Evolutionary conservation across 2,888 invertebrate species (phyloP), one percentile per base, ranked within the genome.

Genomic region (Drosophila lacicola): DNA sequence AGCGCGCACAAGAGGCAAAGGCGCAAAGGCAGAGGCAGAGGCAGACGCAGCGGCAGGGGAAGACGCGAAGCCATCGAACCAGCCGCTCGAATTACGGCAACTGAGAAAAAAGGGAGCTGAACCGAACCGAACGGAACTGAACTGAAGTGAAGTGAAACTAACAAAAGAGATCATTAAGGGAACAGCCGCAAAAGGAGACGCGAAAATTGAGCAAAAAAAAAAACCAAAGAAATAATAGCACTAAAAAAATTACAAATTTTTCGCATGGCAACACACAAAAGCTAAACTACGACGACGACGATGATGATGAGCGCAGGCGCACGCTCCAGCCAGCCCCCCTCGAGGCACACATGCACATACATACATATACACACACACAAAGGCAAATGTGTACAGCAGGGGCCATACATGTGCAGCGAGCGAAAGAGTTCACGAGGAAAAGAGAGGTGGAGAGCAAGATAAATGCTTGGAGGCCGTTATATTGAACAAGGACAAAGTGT

Each of bases 181-280:
- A 69, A 58, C 61, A 69, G 50, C 46, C 50, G 25, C 66, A 58
- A 72, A 69, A 63, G 64, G 66, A 66, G 44, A 58, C 37, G 60
- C 62, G 42, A 65, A 53, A 72, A 51, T 45, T 41, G 21, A 60
- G 60, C 53, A 60, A 57, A 41, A 33, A 13, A 33, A 45, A 41
- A 17, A 46, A 42, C 45, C 17, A 36, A 61, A 60, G 45, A 36
- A 41, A 39, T n/a, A 54, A 21, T 21, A 42, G 13, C n/a, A 41
- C 8, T 4, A 14, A 58, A 70, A 74, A 74, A 57, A 63, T 50
- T 37, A 51, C 34, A 49, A 77, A 77, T 77, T 68, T 50, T 62
- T 69, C 80, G 81, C 78, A 78, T 79, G 81, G 78, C 78, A 79
- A 79, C 81, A 78, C 72, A 70, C 42, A 21, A 56, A 36, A 21